Evolutionary conservation across 1,140 invertebrate species (phyloP).

Genomic region (Lamellibrachia luymesi): DNA sequence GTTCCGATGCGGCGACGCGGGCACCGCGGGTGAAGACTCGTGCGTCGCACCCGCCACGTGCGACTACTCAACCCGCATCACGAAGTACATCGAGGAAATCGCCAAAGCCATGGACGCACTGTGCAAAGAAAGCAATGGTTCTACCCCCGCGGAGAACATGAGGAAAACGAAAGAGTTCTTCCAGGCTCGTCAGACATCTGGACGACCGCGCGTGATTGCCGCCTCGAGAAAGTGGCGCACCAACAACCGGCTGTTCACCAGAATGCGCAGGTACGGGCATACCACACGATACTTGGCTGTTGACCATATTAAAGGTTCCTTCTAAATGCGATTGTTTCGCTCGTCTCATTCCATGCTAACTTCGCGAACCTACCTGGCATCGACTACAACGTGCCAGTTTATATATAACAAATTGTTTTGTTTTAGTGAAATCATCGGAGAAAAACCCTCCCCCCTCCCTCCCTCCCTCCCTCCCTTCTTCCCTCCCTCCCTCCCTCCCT

Average conservation of each 20-base stretch:
- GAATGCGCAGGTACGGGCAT: background rate
- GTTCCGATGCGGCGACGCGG: constrained; percentile 25
- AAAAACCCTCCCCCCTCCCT: no score
- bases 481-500: no score
- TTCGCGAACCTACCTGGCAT: no score
- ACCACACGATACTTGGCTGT: no score
- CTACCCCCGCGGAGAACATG: background rate
- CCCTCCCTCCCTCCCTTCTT: no score
- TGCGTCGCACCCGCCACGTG: constrained; percentile 23
- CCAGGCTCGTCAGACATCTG: background rate
- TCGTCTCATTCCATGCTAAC: no score
- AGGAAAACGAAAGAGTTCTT: background rate
- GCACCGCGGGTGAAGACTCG: constrained; percentile 19
- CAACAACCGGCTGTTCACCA: background rate
- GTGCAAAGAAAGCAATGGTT: constrained; percentile 14
- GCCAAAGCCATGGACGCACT: constrained; percentile 22
- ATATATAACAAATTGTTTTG: no score
- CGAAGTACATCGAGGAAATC: constrained; percentile 7
- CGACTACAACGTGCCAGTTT: no score
- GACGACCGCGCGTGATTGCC: constrained; percentile 15
- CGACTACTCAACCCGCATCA: background rate
- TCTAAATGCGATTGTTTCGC: no score
- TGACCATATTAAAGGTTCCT: no score
- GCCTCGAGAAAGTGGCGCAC: background rate
- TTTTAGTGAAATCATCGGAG: no score